phyloP scores from a whole-genome alignment of 2,797 vertebrate species.

The Aphelocoma californica region DNA sequence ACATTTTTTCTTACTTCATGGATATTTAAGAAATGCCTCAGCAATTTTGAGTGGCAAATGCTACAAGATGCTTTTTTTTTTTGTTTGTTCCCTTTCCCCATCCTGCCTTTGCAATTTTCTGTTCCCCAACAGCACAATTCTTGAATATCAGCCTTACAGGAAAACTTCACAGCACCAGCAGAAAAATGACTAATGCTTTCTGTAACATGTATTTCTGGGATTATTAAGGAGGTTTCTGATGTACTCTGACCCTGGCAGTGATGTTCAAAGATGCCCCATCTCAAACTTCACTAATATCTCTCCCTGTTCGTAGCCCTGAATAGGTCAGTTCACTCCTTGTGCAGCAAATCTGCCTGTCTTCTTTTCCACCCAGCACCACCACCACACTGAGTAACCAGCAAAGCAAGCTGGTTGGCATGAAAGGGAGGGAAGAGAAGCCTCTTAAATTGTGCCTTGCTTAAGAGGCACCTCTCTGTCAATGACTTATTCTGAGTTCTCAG shows the following conservation, averaged over 20 bases:
- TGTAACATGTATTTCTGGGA: background rate
- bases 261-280: background rate
- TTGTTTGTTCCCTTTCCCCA: background rate
- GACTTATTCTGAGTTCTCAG: background rate
- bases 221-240: background rate
- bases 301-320: background rate
- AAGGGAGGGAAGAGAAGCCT: background rate
- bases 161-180: background rate
- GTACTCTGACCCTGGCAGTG: background rate
- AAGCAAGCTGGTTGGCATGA: background rate
- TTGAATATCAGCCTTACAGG: background rate
- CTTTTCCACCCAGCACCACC: background rate
- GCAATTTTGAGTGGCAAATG: background rate
- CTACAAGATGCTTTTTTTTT: background rate
- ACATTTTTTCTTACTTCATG: background rate
- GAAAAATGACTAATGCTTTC: background rate
- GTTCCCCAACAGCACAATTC: background rate
- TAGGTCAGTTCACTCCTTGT: background rate
- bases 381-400: background rate
- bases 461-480: background rate
- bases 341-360: background rate
- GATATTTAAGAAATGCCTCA: background rate
- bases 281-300: background rate
- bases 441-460: background rate
- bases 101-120: background rate